Evolutionary conservation across 2,113 vertebrate species (phyloP).

Genomic region (Tiliqua scincoides): DNA sequence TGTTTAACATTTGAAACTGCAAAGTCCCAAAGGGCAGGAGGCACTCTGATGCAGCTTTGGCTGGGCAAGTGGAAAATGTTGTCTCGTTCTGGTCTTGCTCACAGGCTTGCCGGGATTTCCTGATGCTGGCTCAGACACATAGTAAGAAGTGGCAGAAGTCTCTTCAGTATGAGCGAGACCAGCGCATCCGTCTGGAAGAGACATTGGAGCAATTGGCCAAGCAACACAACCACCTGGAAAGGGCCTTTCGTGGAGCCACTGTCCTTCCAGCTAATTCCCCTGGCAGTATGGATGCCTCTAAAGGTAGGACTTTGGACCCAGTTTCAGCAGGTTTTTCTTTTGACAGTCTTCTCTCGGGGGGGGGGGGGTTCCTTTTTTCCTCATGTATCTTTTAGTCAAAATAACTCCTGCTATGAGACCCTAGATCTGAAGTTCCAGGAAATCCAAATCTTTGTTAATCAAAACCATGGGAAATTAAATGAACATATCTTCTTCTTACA

Average conservation of each 20-base stretch:
- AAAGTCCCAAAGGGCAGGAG: not conserved
- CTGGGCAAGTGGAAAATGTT: not conserved
- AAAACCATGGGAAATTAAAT: not conserved
- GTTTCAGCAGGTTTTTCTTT: not conserved
- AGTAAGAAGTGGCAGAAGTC: constrained; percentile 97
- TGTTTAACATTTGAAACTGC: not conserved
- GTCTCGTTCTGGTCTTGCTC: not conserved
- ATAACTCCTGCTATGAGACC: not conserved
- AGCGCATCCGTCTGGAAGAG: constrained; percentile 93
- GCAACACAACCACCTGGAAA: constrained; percentile 96
- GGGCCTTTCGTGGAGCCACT: constrained; percentile 92
- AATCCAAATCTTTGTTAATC: not conserved
- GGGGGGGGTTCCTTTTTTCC: not conserved
- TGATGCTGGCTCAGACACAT: constrained; percentile 89
- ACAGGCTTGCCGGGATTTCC: constrained; percentile 92
- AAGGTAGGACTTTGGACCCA: constrained; percentile 75
- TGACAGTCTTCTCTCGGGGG: not conserved
- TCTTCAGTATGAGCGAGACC: constrained; percentile 91
- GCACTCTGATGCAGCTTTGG: not conserved
- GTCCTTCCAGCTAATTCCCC: constrained; percentile 80
- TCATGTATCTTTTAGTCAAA: no score
- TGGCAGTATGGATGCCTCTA: constrained; percentile 72
- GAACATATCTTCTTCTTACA: constrained; percentile 19
- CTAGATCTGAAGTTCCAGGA: no score
- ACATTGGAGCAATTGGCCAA: constrained; percentile 95